phyloP scores from a whole-genome alignment of 1,140 invertebrate genomes.

The Drosophila suzukii region DNA sequence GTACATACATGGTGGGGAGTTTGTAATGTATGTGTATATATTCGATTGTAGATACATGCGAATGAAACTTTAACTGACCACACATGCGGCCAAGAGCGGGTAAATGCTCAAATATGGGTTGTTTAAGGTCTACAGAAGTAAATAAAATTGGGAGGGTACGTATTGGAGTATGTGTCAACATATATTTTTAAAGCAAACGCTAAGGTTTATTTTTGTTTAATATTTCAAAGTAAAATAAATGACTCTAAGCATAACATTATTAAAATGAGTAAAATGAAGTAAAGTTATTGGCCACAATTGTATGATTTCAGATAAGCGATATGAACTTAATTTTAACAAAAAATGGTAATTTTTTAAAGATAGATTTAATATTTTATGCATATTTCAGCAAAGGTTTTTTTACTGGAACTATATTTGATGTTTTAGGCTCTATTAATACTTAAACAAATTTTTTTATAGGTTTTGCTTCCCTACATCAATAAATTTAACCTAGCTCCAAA shows the following conservation, averaged over 20 bases:
- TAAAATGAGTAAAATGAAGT: too few species aligned
- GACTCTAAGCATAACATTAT: too few species aligned
- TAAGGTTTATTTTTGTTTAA: too few species aligned
- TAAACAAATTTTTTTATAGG: background rate
- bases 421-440: background rate
- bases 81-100: conserved; percentile 1
- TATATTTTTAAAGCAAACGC: background rate
- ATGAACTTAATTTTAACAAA: too few species aligned
- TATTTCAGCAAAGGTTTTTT: too few species aligned
- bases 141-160: background rate
- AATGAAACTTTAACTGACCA: conserved; percentile 9
- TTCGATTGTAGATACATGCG: background rate
- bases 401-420: background rate
- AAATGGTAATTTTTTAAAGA: too few species aligned
- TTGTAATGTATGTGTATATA: background rate
- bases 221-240: too few species aligned
- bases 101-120: conserved; percentile 1
- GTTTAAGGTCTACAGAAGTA: background rate
- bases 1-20: background rate
- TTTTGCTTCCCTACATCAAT: background rate
- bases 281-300: too few species aligned
- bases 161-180: background rate
- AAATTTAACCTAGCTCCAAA: background rate
- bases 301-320: too few species aligned
- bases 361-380: too few species aligned